Conservation (phyloP, 2,113 vertebrate genomes). For the Astatoreochromis straeleni region DNA sequence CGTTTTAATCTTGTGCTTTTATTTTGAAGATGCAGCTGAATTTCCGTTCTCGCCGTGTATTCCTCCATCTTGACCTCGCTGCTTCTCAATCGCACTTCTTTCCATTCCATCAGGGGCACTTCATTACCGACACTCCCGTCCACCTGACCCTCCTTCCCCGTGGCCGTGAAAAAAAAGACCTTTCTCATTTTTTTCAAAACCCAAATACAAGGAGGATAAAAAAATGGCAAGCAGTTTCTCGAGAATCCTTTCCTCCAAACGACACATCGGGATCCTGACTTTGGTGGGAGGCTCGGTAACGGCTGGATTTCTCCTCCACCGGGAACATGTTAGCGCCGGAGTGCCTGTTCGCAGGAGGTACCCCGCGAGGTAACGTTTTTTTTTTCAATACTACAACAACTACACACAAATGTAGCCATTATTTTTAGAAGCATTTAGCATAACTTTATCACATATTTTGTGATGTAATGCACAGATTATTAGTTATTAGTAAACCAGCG, state of each 20-base stretch:
- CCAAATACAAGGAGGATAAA: background rate
- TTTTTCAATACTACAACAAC: background rate
- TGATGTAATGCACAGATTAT: background rate
- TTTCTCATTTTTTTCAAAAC: background rate
- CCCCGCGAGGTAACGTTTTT: conserved; percentile 79
- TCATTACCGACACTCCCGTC: background rate
- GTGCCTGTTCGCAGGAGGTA: conserved; percentile 77
- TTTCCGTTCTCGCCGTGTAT: background rate
- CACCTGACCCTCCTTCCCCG: background rate
- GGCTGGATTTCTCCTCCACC: conserved; percentile 77
- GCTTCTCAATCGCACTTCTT: background rate
- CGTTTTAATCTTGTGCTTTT: background rate
- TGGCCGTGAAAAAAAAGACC: background rate
- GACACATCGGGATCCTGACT: conserved; percentile 77
- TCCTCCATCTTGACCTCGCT: background rate
- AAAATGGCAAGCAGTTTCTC: conserved; percentile 85
- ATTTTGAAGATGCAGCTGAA: background rate
- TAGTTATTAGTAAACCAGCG: background rate
- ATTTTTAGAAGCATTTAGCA: background rate
- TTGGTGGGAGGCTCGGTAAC: conserved; percentile 83
- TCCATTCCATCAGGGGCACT: conserved; percentile 22
- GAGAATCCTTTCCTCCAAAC: conserved; percentile 75
- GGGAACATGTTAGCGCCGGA: conserved; percentile 77
- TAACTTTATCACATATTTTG: background rate
- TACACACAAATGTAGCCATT: background rate